Evolutionary conservation across 2,113 vertebrate genomes (phyloP).

Genomic region (Suricata suricatta): DNA sequence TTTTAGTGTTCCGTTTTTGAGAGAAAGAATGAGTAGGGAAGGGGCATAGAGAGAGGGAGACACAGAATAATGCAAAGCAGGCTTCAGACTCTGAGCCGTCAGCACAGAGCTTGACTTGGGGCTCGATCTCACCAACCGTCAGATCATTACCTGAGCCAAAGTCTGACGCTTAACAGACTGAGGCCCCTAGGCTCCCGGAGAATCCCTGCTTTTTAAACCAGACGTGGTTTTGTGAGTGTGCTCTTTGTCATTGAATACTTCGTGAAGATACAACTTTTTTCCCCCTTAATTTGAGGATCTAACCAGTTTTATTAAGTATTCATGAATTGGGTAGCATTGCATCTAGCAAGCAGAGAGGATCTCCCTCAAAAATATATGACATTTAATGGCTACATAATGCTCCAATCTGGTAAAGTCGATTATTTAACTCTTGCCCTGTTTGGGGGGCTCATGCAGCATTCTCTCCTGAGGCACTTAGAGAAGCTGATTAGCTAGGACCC

Average conservation of each 20-base stretch:
- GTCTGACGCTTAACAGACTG: background rate
- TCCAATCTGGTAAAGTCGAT: background rate
- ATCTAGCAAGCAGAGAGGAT: background rate
- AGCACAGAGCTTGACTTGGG: too few relatives aligned
- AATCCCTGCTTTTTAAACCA: background rate
- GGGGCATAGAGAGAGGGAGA: too few relatives aligned
- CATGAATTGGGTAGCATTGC: background rate
- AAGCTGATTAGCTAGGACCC: background rate
- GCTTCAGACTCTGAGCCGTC: too few relatives aligned
- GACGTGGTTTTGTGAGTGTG: background rate
- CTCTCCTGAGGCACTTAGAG: background rate
- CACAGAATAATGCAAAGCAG: too few relatives aligned
- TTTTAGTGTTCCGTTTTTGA: too few relatives aligned
- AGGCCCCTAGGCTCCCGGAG: background rate
- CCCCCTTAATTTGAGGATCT: background rate
- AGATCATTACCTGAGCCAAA: too few relatives aligned
- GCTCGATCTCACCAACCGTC: too few relatives aligned
- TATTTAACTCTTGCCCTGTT: background rate
- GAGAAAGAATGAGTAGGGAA: too few relatives aligned
- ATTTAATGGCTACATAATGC: background rate
- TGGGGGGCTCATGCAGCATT: background rate
- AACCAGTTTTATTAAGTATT: background rate
- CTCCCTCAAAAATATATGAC: background rate
- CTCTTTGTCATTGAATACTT: too few relatives aligned
- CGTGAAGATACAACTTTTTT: background rate